Conservation (phyloP, 2,888 invertebrate species). For the Pollenia angustigena region DNA sequence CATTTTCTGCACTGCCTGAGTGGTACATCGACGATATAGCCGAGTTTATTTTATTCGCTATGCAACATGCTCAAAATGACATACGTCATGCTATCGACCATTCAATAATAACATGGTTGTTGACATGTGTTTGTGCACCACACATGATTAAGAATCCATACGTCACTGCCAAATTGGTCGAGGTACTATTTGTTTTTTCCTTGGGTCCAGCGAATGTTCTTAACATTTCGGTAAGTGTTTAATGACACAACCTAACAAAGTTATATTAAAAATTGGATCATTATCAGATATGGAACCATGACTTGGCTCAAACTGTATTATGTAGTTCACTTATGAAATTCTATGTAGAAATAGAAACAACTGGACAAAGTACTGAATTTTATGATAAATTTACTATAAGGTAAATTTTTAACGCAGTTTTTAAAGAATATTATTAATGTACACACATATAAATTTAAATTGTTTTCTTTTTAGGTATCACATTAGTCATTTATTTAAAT, state of each 20-base stretch:
- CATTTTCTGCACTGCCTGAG: slow-evolving; percentile 96
- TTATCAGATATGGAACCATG: slow-evolving; percentile 92
- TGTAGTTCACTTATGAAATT: slow-evolving; percentile 98
- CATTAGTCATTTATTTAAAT: slow-evolving; percentile 97
- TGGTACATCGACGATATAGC: slow-evolving; percentile 99
- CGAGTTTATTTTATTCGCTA: slow-evolving; percentile 95
- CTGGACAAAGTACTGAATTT: slow-evolving; percentile 98
- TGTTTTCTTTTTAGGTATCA: slow-evolving; percentile 87
- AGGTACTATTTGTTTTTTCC: slow-evolving; percentile 93
- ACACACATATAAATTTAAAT: neutral
- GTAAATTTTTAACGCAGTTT: slow-evolving; percentile 73
- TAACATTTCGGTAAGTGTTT: slow-evolving; percentile 80
- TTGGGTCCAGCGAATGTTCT: slow-evolving; percentile 87
- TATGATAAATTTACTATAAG: slow-evolving; percentile 99
- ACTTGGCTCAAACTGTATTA: slow-evolving; percentile 91
- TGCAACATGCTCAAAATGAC: slow-evolving; percentile 90
- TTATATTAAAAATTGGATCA: slow-evolving; percentile 85
- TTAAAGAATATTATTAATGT: slow-evolving; percentile 4
- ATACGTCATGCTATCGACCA: slow-evolving; percentile 92
- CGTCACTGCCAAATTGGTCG: slow-evolving; percentile 97
- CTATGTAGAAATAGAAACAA: slow-evolving; percentile 98
- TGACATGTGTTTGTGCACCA: slow-evolving; percentile 95
- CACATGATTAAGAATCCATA: slow-evolving; percentile 98
- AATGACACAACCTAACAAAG: neutral
- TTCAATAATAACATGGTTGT: slow-evolving; percentile 93